A percentile compares a stretch with the other conserved stretches of the same genome.
Evolutionary conservation across 2,888 invertebrate species (phyloP).

Genomic region (Hydriomena furcata): DNA sequence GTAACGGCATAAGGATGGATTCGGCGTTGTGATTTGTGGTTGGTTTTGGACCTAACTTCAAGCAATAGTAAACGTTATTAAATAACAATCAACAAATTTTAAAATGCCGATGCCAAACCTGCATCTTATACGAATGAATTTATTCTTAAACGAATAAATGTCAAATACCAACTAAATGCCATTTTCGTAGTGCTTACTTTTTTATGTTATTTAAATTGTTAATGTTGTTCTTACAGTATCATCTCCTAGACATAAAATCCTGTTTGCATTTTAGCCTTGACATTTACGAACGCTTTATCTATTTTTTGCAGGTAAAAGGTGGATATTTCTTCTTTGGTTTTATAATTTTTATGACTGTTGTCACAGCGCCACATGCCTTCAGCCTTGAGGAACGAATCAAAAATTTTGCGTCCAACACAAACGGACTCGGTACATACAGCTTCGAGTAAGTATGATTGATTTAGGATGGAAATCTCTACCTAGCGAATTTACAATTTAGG

Average conservation of each 20-base stretch:
- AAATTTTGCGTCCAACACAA: constrained; percentile 65
- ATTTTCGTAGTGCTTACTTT: too few species aligned
- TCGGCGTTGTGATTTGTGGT: too few species aligned
- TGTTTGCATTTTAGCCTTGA: constrained; percentile 55
- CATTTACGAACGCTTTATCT: constrained; percentile 47
- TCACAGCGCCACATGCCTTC: constrained; percentile 40
- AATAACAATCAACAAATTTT: too few species aligned
- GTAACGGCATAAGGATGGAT: too few species aligned
- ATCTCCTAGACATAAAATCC: constrained; percentile 7
- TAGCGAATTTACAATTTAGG: too few species aligned
- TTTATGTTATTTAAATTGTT: background rate
- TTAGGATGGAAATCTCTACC: constrained; percentile 20
- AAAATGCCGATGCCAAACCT: too few species aligned
- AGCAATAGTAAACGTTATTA: too few species aligned
- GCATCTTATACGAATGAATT: too few species aligned
- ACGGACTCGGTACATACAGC: constrained; percentile 71
- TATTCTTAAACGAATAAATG: too few species aligned
- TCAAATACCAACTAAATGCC: too few species aligned
- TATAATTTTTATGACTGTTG: constrained; percentile 45
- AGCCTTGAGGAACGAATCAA: constrained; percentile 57
- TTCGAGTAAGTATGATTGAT: constrained; percentile 68
- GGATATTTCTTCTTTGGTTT: constrained; percentile 43
- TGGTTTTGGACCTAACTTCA: too few species aligned
- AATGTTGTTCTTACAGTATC: background rate
- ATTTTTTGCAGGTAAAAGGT: constrained; percentile 62